Evolutionary conservation across 1,140 invertebrate genomes (phyloP).

Genomic region (Harlomillsia oculata): DNA sequence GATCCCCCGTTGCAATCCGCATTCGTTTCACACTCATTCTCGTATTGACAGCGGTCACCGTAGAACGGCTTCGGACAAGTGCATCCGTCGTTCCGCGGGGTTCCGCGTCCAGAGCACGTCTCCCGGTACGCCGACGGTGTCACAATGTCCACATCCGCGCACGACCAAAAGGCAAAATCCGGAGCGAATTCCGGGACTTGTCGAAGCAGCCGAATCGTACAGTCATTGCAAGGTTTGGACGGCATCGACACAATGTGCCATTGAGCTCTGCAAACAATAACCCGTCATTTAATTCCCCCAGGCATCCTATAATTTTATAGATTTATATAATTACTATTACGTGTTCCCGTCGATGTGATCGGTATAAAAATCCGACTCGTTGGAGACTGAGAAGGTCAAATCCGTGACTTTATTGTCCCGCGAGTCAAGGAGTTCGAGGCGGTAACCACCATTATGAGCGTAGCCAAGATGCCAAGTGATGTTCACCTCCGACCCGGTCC

Average conservation of each 20-base stretch:
- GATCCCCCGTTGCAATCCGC: constrained; percentile 69
- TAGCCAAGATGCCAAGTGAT: constrained; percentile 88
- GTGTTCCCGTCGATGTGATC: too few species aligned
- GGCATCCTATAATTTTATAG: too few species aligned
- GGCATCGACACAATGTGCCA: constrained; percentile 67
- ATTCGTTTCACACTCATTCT: constrained; percentile 70
- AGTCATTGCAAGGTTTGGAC: constrained; percentile 69
- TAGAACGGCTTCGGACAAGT: constrained; percentile 39
- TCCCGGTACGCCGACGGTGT: constrained; percentile 59
- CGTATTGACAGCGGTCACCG: constrained; percentile 69
- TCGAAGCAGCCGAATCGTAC: constrained; percentile 73
- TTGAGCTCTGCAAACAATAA: constrained; percentile 56
- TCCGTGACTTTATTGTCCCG: constrained; percentile 70
- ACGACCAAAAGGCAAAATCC: constrained; percentile 83
- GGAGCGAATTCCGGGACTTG: constrained; percentile 80
- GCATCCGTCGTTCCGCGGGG: constrained; percentile 55
- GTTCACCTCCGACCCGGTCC: constrained; percentile 71
- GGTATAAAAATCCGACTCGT: constrained; percentile 64
- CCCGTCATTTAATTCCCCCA: too few species aligned
- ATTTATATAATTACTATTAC: too few species aligned
- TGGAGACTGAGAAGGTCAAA: constrained; percentile 69
- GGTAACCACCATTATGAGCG: constrained; percentile 78
- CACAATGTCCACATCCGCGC: constrained; percentile 82
- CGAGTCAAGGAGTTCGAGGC: constrained; percentile 67
- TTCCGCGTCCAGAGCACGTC: constrained; percentile 69